Evolutionary conservation across 2,888 invertebrate genomes (phyloP).

Genomic region (Serripes groenlandicus): DNA sequence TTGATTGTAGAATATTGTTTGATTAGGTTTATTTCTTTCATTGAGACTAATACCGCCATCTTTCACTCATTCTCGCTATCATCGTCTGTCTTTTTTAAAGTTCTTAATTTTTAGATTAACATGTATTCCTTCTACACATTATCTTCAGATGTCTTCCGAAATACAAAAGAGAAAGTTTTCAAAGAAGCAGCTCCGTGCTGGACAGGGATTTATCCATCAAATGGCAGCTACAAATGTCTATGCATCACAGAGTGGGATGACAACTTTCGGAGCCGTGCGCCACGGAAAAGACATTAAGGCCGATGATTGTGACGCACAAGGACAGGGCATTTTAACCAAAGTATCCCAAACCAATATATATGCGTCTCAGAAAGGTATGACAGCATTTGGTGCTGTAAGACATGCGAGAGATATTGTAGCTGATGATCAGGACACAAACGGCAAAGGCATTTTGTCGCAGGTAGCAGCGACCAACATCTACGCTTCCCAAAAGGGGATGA

Average conservation of each 20-base stretch:
- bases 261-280: slow-evolving; percentile 74
- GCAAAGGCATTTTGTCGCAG: slow-evolving; percentile 52
- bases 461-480: slow-evolving; percentile 60
- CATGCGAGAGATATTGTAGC: slow-evolving; percentile 62
- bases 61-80: background rate
- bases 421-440: slow-evolving; percentile 52
- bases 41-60: too few relatives aligned
- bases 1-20: slow-evolving; percentile 11
- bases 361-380: slow-evolving; percentile 66
- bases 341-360: slow-evolving; percentile 60
- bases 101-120: background rate
- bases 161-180: slow-evolving; percentile 77
- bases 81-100: background rate
- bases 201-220: slow-evolving; percentile 80
- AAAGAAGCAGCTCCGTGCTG: slow-evolving; percentile 82
- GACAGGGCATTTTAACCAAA: slow-evolving; percentile 70
- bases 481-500: slow-evolving; percentile 66
- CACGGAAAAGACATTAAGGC: slow-evolving; percentile 72
- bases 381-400: slow-evolving; percentile 66
- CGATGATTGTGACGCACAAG: slow-evolving; percentile 61
- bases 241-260: slow-evolving; percentile 80
- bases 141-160: slow-evolving; percentile 68
- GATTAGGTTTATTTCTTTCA: background rate
- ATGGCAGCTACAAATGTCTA: slow-evolving; percentile 81
- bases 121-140: slow-evolving; percentile 2